phyloP scores from a whole-genome alignment of 1,140 invertebrate species.

The Aphelinus atriplicis region DNA sequence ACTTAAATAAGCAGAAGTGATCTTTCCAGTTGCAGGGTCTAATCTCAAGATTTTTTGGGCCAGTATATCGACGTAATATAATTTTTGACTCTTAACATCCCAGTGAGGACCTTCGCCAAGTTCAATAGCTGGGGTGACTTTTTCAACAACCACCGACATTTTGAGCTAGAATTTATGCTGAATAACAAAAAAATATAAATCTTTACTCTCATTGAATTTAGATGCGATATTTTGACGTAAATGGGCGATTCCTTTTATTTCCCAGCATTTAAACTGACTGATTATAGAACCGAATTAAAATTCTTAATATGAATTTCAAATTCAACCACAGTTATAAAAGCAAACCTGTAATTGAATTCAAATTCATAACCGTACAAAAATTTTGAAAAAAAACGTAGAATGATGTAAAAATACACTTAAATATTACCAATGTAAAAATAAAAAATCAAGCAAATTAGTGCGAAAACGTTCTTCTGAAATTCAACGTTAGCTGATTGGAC shows the following conservation, averaged over 20 bases:
- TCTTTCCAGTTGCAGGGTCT: conserved; percentile 66
- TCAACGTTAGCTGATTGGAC: background rate
- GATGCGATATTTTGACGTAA: too few species aligned
- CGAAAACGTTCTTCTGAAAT: background rate
- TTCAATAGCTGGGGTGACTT: conserved; percentile 49
- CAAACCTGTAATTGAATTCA: background rate
- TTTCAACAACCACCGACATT: conserved; percentile 36
- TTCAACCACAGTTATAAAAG: background rate
- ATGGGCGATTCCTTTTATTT: too few species aligned
- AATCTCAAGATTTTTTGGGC: conserved; percentile 69
- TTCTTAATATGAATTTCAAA: too few species aligned
- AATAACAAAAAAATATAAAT: too few species aligned
- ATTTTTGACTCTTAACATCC: conserved; percentile 69
- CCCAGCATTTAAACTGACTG: too few species aligned
- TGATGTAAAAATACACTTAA: too few species aligned
- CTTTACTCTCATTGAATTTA: too few species aligned
- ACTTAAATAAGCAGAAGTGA: conserved; percentile 63
- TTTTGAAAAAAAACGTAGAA: too few species aligned
- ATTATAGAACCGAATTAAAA: too few species aligned
- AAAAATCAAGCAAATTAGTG: too few species aligned
- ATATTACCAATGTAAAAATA: too few species aligned
- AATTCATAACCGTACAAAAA: too few species aligned
- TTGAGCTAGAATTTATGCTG: background rate
- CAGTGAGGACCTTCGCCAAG: conserved; percentile 76
- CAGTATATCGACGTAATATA: conserved; percentile 77